Evolutionary conservation across 1,140 invertebrate species (phyloP), one percentile per base, ranked within the genome.

Genomic region (Bacillus rossius): DNA sequence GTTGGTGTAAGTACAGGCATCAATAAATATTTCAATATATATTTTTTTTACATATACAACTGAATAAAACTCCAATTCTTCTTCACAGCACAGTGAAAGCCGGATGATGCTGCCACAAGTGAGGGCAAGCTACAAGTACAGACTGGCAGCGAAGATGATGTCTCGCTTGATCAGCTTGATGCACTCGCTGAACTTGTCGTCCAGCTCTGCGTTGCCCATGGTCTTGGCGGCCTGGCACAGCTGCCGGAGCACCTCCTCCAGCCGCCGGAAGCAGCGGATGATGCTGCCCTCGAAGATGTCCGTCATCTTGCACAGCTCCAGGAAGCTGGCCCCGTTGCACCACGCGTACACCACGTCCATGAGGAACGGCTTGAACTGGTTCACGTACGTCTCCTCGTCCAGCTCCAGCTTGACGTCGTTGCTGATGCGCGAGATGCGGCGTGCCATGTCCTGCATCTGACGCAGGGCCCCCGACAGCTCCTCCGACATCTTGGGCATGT

Each of bases 201-300:
- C 96, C 58, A 99, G 77, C 63, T 97, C 94, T 13, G 88, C 88
- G 70, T 98, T 98, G 14, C 96, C 96, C 62, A 99, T 98, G 64
- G 91, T 94, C 78, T 97, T 98, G 0, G 96, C 88, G 20, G 96
- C 96, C 76, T 97, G 93, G 61, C 89, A 88, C 77, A 99, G 85
- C 77, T 99, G 96, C 56, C 96, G 78, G 14, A 99, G 73, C 2
- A 98, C 81, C 77, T 99, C 97, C 76, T 99, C 98, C 38, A 99
- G 76, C 25, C 96, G 83, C 61, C 97, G 82, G 90, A 99, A 96
- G 69, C 92, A 95, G 19, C 98, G 81, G 70, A 99, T 99, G 65
- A 99, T 98, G 54, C 93, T 97, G 55, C 96, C 97, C 87, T 99
- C 97, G 80, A 98, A 99, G 54, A 98, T 92, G 66, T 98, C 94